These are phyloP conservation scores for Tychaedon coryphoeus DNA, from an alignment of 2,113 vertebrate species.

Conservation along the genomic window DNA sequence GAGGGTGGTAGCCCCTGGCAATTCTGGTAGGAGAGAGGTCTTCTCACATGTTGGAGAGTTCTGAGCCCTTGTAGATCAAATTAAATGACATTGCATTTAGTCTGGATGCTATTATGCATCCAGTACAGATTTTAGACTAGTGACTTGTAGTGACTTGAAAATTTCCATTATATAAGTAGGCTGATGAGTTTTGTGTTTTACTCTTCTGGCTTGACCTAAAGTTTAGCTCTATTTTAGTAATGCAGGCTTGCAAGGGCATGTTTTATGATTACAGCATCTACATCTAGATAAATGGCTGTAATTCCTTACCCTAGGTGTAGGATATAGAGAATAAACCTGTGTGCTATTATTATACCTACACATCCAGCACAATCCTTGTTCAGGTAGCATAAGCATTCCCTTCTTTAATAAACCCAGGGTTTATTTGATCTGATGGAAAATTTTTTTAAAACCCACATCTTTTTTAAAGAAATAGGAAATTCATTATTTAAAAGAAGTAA, in stretches of 20 bases:
- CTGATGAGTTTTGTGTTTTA: background rate
- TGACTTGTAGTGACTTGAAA: background rate
- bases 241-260: background rate
- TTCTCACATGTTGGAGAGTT: background rate
- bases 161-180: background rate
- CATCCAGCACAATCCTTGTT: background rate
- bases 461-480: background rate
- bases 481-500: background rate
- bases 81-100: background rate
- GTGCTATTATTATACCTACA: background rate
- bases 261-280: background rate
- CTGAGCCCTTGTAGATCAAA: background rate
- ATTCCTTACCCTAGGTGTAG: background rate
- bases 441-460: background rate
- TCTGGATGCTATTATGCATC: background rate
- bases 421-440: background rate
- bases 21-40: background rate
- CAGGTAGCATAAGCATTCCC: background rate
- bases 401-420: background rate
- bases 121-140: background rate
- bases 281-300: background rate
- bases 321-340: background rate
- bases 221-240: background rate
- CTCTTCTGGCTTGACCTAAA: background rate
- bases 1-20: background rate